Percentiles rank a stretch among this genome's conserved stretches.
phyloP scores from a whole-genome alignment of 2,113 vertebrate species.

The Sapajus apella region DNA sequence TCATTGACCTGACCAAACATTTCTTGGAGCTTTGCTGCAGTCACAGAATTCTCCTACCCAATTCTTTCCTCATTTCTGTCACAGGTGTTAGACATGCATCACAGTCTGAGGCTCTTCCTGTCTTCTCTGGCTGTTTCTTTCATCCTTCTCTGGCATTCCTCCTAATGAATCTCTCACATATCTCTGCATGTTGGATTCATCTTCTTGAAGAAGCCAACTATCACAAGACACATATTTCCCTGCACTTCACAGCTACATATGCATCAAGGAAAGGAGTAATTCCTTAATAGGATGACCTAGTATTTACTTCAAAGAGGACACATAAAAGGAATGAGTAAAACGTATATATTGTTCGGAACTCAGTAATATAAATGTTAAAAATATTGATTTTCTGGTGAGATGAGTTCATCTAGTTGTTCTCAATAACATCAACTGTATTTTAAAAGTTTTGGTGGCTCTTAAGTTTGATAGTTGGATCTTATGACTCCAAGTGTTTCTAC shows the following conservation, averaged over 20 bases:
- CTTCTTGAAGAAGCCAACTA: not conserved
- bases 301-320: not conserved
- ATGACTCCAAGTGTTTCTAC: not conserved
- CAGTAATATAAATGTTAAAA: not conserved
- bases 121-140: not conserved
- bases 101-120: not conserved
- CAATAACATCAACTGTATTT: not conserved
- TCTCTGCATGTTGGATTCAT: not conserved
- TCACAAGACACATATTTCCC: not conserved
- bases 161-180: not conserved
- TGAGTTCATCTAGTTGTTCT: not conserved
- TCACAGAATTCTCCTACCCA: not conserved
- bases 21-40: not conserved
- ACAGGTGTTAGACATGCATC: not conserved
- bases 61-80: not conserved
- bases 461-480: not conserved
- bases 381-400: not conserved
- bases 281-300: not conserved
- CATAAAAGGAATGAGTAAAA: not conserved
- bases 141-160: not conserved
- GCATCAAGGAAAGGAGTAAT: not conserved
- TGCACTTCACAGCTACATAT: too few species aligned
- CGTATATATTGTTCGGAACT: not conserved
- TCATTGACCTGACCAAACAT: not conserved
- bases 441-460: not conserved